Base-by-base conservation (phyloP, 2,797 vertebrate genomes). In the Parauchenoglanis punctatus region DNA sequence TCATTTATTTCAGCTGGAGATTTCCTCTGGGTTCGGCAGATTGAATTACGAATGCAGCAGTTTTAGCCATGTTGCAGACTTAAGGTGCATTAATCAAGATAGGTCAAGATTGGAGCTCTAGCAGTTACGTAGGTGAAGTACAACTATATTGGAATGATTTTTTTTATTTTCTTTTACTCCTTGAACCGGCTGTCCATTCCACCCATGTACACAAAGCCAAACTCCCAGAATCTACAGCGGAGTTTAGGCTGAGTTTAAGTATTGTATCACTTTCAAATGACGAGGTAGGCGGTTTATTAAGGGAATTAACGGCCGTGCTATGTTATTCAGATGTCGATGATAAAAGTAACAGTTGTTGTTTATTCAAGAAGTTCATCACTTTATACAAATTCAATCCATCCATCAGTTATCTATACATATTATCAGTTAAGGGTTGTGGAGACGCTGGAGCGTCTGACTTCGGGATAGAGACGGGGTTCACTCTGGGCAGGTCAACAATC, bases 61-160 rank as follows among this genome's bases (percentile, higher is more conserved):
- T 12, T 44, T 76, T 88, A 54, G 75, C 68, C 81, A 59, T 86
- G 65, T 78, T 84, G 52, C 63, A 56, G 70, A 68, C 63, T 83
- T 25, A 56, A 25, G 52, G 25, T 76, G 35, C 81, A 44, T 81
- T 81, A 81, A 0, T 81, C 15, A 46, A 65, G 10, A 82, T 28
- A n/a, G 20, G 49, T 28, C 7, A 28, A 77, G 58, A 49, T 46
- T 4, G 2, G 58, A 67, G 61, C 18, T 67, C 4, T 40, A 25
- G 28, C 8, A 1, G 40, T 46, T 49, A n/a, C n/a, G 81, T 20
- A 65, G 80, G 6, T 65, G n/a, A 61, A n/a, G 25, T 82, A 28
- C 44, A 82, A 18, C 40, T 67, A 20, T 2, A 2, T 28, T 8
- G 73, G 20, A 49, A 73, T 73, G 4, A 72, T 25, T 46, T 17